These are phyloP conservation scores for Diarsia brunnea DNA, from an alignment of 2,888 invertebrate genomes.

Conservation along the genomic window DNA sequence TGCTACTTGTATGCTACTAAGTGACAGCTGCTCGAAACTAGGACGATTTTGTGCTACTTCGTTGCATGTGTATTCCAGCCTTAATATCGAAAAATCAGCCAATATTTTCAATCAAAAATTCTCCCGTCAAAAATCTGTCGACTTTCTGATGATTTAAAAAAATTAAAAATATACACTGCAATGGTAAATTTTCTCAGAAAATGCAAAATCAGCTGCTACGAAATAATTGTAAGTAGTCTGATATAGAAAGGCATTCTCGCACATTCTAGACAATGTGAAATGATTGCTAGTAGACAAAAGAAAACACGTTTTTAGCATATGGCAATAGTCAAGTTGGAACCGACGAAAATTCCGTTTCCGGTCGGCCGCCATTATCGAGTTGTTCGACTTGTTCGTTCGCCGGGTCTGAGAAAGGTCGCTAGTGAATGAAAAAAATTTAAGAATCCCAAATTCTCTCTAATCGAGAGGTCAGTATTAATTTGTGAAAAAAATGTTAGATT, in stretches of 20 bases:
- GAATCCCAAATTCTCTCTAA: constrained; percentile 87
- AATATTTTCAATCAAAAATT: too few species aligned
- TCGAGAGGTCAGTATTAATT: constrained; percentile 84
- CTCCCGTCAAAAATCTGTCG: too few species aligned
- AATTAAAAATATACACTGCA: too few species aligned
- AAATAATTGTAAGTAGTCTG: too few species aligned
- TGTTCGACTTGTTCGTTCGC: constrained; percentile 93
- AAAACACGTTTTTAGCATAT: background rate
- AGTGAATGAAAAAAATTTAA: constrained; percentile 83
- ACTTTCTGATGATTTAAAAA: too few species aligned
- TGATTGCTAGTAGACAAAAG: constrained; percentile 27
- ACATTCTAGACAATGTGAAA: background rate
- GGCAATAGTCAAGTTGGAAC: constrained; percentile 22
- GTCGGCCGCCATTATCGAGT: constrained; percentile 90
- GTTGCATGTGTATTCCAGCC: too few species aligned
- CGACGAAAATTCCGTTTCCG: constrained; percentile 78
- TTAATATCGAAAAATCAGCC: too few species aligned
- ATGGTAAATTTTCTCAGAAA: too few species aligned
- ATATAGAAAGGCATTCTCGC: background rate
- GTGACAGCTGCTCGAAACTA: too few species aligned
- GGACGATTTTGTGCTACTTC: too few species aligned
- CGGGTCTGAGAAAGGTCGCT: constrained; percentile 86
- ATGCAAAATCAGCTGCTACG: too few species aligned
- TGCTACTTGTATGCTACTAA: too few species aligned
- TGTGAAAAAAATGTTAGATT: constrained; percentile 41